Percentiles rank a stretch among this genome's conserved stretches.
Conservation (phyloP, 2,113 vertebrate genomes). For the Mandrillus leucophaeus region DNA sequence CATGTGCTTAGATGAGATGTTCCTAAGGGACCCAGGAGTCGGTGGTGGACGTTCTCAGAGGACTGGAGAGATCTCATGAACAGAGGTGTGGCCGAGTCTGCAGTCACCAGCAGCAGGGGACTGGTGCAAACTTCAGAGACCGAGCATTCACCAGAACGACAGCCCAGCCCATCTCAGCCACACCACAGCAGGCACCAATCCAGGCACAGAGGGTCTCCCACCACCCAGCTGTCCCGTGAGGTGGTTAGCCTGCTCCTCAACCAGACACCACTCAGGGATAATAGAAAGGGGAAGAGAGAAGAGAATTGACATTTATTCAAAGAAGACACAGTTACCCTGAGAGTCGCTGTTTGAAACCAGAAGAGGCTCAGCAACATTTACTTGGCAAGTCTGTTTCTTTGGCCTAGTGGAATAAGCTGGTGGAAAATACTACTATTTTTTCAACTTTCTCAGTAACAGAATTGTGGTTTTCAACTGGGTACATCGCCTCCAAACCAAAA, state of each 20-base stretch:
- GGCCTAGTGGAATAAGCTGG: rapidly evolving
- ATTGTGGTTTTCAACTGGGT: not conserved
- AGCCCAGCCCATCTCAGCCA: not conserved
- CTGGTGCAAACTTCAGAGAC: not conserved
- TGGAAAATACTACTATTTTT: not conserved
- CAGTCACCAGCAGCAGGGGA: not conserved
- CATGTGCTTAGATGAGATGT: not conserved
- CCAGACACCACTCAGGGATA: not conserved
- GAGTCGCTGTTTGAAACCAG: not conserved
- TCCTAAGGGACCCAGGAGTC: not conserved
- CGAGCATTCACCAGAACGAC: rapidly evolving
- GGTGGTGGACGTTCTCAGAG: not conserved
- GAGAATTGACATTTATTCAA: not conserved
- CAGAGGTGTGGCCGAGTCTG: not conserved
- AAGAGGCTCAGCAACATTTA: not conserved
- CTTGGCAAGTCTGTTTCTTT: not conserved
- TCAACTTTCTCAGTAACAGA: not conserved
- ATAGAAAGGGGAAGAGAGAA: not conserved
- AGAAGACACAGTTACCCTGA: not conserved
- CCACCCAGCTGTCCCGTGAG: not conserved
- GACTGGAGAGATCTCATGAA: not conserved
- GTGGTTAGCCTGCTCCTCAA: not conserved
- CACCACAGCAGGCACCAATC: not conserved
- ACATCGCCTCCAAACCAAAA: not conserved
- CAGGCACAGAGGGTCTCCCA: too few species aligned